Evolutionary conservation across 1,140 invertebrate genomes (phyloP).

Genomic region (Melitaea cinxia): DNA sequence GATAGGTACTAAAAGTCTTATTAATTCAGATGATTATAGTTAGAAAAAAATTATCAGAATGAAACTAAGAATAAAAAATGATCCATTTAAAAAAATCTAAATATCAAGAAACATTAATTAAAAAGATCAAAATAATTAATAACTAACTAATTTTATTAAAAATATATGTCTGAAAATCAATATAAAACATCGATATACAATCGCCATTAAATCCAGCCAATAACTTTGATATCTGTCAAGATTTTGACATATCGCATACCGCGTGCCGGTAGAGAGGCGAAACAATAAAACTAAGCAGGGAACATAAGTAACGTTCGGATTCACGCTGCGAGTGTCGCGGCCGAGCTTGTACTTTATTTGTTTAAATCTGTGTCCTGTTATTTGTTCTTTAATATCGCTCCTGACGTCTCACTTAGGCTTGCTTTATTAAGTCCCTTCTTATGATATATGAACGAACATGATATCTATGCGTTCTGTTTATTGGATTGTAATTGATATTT

Average conservation of each 20-base stretch:
- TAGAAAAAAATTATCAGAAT: too few species aligned
- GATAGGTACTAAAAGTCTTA: too few species aligned
- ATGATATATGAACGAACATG: conserved; percentile 4
- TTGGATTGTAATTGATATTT: conserved; percentile 4
- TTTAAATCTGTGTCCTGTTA: conserved; percentile 34
- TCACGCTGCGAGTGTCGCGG: conserved; percentile 59
- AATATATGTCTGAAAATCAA: too few species aligned
- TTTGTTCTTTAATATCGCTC: conserved; percentile 25
- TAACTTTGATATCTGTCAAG: conserved; percentile 41
- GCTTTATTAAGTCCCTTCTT: conserved; percentile 19
- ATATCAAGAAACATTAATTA: too few species aligned
- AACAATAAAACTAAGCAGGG: conserved; percentile 34
- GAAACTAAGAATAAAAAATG: too few species aligned
- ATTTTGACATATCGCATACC: conserved; percentile 51
- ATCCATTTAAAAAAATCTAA: too few species aligned
- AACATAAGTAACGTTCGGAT: conserved; percentile 53
- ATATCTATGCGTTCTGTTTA: not conserved
- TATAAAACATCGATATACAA: not conserved
- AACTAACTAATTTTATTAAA: too few species aligned
- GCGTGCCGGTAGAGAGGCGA: conserved; percentile 36
- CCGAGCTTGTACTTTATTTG: conserved; percentile 52
- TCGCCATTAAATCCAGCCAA: conserved; percentile 12
- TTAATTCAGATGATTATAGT: too few species aligned
- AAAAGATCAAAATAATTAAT: too few species aligned
- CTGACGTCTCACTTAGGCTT: conserved; percentile 22